These are phyloP conservation scores for Capricornis sumatraensis DNA, from an alignment of 2,113 vertebrate species.

Conservation along the genomic window DNA sequence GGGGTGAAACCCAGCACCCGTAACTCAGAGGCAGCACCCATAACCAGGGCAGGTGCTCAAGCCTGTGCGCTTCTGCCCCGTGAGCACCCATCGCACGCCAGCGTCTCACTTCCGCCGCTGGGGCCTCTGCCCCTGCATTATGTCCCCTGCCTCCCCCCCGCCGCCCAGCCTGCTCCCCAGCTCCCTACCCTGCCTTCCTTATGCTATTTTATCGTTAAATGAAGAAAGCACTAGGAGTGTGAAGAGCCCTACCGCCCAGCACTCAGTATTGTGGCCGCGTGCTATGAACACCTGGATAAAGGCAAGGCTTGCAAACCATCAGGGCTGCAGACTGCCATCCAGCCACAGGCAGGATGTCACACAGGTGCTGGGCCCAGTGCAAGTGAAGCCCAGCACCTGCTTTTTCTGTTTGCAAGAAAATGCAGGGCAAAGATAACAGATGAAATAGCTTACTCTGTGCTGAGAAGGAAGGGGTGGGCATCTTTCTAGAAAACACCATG, in stretches of 20 bases:
- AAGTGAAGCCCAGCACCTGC: rapidly evolving
- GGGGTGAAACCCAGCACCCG: background rate
- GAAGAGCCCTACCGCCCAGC: rapidly evolving
- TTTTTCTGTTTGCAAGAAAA: background rate
- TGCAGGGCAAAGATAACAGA: rapidly evolving
- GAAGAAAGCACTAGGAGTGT: rapidly evolving
- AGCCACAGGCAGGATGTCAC: rapidly evolving
- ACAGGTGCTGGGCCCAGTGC: background rate
- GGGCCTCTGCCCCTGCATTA: rapidly evolving
- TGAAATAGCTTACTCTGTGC: background rate
- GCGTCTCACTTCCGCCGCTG: rapidly evolving
- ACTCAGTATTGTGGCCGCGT: rapidly evolving
- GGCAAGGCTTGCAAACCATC: rapidly evolving
- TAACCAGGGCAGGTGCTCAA: no score
- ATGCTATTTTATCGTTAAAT: background rate
- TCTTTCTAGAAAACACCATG: background rate
- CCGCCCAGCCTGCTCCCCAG: rapidly evolving
- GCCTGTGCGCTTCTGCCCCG: rapidly evolving
- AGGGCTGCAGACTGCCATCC: rapidly evolving
- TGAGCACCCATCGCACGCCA: rapidly evolving
- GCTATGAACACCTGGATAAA: rapidly evolving
- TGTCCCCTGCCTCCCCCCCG: no score
- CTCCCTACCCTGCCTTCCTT: background rate
- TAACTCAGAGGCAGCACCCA: background rate
- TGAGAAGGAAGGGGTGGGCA: background rate